Percentiles rank a stretch among this genome's conserved stretches.
Evolutionary conservation across 2,797 vertebrate genomes (phyloP).

Genomic region (Dendrocincla fuliginosa): DNA sequence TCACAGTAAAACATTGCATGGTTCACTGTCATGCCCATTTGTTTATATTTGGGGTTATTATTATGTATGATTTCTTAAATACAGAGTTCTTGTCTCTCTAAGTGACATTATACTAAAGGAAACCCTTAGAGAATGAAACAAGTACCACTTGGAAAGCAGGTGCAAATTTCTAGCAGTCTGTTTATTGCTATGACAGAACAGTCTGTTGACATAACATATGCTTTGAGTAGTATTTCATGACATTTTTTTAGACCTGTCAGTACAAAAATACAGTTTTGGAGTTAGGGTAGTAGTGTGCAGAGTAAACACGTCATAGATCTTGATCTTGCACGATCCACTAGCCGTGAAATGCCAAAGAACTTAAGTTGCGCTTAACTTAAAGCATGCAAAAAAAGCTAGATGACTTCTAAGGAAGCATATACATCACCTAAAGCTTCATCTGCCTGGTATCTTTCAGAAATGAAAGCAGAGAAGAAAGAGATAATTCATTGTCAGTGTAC

Average conservation of each 20-base stretch:
- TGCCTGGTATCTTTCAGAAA: background rate
- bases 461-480: background rate
- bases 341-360: background rate
- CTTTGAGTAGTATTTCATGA: background rate
- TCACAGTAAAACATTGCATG: background rate
- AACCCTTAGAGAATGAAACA: background rate
- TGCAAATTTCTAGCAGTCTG: background rate
- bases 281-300: background rate
- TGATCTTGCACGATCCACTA: background rate
- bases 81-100: background rate
- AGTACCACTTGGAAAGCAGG: background rate
- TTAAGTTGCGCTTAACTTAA: accelerated
- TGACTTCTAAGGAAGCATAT: background rate
- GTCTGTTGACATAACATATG: background rate
- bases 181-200: background rate
- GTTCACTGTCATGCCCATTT: background rate
- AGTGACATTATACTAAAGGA: background rate
- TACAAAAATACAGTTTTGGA: background rate
- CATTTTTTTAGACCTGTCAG: background rate
- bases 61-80: background rate
- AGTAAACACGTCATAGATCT: background rate
- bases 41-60: background rate
- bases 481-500: background rate
- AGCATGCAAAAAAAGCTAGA: background rate
- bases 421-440: background rate